Evolutionary conservation across 2,888 invertebrate genomes (phyloP).

Genomic region (Andrena dorsata): DNA sequence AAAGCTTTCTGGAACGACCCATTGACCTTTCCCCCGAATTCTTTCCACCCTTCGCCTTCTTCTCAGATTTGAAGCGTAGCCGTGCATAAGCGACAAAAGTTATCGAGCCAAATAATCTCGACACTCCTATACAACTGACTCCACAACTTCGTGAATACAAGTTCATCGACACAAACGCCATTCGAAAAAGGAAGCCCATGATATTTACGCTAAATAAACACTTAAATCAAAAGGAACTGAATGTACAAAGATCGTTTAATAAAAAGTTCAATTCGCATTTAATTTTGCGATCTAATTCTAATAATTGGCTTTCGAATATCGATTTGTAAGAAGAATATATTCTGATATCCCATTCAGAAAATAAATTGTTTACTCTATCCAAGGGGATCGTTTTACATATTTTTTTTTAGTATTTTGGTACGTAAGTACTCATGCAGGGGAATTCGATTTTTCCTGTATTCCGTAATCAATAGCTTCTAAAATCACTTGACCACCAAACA

Average conservation of each 20-base stretch:
- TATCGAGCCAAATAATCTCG: constrained; percentile 5
- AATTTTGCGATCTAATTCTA: background rate
- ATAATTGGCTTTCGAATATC: background rate
- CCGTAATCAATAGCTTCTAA: no score
- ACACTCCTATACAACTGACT: constrained; percentile 31
- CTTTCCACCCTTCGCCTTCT: background rate
- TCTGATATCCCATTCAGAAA: background rate
- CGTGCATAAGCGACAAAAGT: constrained; percentile 9
- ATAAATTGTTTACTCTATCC: background rate
- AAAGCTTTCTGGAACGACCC: constrained; percentile 46
- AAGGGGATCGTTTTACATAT: no score
- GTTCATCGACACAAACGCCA: no score
- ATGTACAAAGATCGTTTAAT: background rate
- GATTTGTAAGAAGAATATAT: background rate
- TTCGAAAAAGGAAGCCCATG: no score
- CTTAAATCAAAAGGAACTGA: background rate
- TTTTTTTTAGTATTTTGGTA: no score
- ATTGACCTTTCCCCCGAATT: constrained; percentile 47
- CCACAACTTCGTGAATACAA: background rate
- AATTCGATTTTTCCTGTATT: no score
- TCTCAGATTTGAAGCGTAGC: background rate
- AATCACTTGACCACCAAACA: no score
- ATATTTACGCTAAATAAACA: no score
- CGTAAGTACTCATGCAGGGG: no score
- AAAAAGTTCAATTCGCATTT: background rate